phyloP scores from a whole-genome alignment of 1,140 invertebrate species.

The Brachionus paranguensis region DNA sequence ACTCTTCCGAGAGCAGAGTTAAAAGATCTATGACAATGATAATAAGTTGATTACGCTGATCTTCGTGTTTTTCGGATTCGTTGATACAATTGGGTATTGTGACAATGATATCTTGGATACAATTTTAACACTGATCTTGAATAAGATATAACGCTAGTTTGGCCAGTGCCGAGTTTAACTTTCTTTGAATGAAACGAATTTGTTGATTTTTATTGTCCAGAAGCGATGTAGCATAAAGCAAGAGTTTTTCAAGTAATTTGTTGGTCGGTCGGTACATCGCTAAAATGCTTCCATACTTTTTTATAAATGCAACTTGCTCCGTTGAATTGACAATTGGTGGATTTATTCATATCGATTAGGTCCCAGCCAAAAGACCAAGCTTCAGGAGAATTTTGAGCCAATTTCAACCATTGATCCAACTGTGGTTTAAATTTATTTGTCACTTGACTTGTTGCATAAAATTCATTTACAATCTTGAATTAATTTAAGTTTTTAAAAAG shows the following conservation, averaged over 20 bases:
- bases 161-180: no score
- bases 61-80: no score
- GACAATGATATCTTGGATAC: no score
- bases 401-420: slow-evolving; percentile 33
- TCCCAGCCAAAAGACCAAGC: slow-evolving; percentile 27
- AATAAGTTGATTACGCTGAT: no score
- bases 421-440: slow-evolving; percentile 36
- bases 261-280: slow-evolving; percentile 27
- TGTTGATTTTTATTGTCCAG: no score
- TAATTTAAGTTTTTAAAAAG: no score
- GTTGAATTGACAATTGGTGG: slow-evolving; percentile 35
- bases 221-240: no score
- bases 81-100: no score
- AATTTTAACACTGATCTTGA: no score
- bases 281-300: slow-evolving; percentile 36
- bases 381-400: slow-evolving; percentile 17
- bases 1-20: slow-evolving; percentile 37
- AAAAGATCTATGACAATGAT: no score
- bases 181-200: no score
- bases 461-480: slow-evolving; percentile 32
- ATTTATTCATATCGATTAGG: slow-evolving; percentile 24
- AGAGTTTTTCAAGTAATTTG: background rate
- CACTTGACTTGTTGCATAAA: slow-evolving; percentile 23
- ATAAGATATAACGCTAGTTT: no score
- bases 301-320: slow-evolving; percentile 33